Evolutionary conservation across 2,797 vertebrate species (phyloP).

Genomic region (Myiothlypis coronata): DNA sequence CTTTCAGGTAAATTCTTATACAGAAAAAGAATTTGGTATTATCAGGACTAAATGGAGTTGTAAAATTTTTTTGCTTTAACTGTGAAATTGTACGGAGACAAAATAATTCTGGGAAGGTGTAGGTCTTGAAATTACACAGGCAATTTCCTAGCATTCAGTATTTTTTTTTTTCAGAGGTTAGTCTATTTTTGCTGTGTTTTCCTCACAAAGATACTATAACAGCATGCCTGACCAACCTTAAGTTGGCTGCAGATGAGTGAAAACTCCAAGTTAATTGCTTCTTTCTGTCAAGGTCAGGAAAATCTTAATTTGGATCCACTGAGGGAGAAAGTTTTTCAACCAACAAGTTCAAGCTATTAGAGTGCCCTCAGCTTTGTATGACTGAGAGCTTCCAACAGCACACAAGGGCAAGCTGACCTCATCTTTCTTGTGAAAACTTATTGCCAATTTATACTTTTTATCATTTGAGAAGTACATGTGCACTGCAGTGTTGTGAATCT

Average conservation of each 20-base stretch:
- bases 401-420: slow-evolving; percentile 2
- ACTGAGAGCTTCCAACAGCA: neutral
- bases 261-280: slow-evolving; percentile 13
- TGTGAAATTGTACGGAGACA: neutral
- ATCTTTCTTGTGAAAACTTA: neutral
- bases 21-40: neutral
- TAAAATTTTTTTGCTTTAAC: neutral
- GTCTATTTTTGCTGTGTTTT: neutral
- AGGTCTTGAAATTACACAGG: neutral
- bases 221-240: neutral
- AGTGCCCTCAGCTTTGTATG: neutral
- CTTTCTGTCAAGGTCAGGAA: slow-evolving; percentile 17
- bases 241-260: neutral
- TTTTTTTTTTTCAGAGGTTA: neutral
- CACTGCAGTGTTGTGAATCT: neutral
- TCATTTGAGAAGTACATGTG: neutral
- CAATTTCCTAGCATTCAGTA: neutral
- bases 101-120: neutral
- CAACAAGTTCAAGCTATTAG: neutral
- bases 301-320: neutral
- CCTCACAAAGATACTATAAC: neutral
- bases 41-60: neutral
- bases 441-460: neutral
- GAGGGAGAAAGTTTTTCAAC: neutral
- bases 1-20: neutral